Evolutionary conservation across 1,140 invertebrate species (phyloP), one percentile per base, ranked within the genome.

Genomic region (Planococcus citri): DNA sequence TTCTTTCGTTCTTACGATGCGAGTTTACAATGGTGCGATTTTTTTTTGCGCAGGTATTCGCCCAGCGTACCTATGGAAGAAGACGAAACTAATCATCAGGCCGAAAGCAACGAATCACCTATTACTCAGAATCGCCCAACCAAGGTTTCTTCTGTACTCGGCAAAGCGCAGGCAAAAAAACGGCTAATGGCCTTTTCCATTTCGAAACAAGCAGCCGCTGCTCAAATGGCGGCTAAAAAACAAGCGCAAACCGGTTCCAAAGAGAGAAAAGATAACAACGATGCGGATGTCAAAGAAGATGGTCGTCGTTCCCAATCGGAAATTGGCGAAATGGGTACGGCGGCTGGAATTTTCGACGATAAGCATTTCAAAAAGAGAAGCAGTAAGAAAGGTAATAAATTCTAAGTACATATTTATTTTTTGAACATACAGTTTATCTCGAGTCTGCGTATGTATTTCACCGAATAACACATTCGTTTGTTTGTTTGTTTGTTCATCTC

Each of bases 111-210:
- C 17, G 57, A 60, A 9, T 8, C 6, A 24, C 21, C 10, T 4
- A 6, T 3, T 25, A 9, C 22, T 6, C 21, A 64, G 10, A 24
- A 4, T 64, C 60, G 22, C 10, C 25, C 60, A 3, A 38, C 29
- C 1, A 71, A 71, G 68, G 25, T 22, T 12, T 64, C 68, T 29
- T 61, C 64, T 0, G 71, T 73, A 1, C 71, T 78, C n/a, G 76
- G 76, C n/a, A 75, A 74, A 70, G 71, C 70, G 21, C 76, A 78
- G 70, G 77, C 77, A 0, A 78, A 77, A 72, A 78, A 78, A 71
- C 72, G 77, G 10, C 70, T 78, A 0, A 72, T 76, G 41, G 77
- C 77, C 4, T 78, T 78, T 71, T 78, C 77, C 21, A 75, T 75
- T 68, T 75, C 76, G 12, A 78, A 78, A 69, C 69, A 73, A 61